These are phyloP conservation scores for Leptinotarsa defecta DNA, from an alignment of 1,140 invertebrate species.

Conservation along the genomic window DNA sequence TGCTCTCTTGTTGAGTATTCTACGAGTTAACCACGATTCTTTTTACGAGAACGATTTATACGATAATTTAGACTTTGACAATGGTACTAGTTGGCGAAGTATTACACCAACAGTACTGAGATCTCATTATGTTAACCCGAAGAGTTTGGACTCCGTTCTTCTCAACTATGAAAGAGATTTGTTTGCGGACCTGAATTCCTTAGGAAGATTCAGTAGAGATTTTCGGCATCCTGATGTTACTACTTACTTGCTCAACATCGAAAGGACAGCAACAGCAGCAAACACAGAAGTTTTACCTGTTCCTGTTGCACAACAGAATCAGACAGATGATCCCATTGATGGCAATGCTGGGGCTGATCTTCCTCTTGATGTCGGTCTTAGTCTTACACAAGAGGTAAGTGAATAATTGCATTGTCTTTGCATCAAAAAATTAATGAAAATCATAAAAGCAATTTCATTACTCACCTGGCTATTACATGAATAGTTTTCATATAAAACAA, in stretches of 20 bases:
- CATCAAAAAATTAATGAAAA: too few species aligned
- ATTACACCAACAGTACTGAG: conserved; percentile 58
- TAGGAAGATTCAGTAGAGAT: conserved; percentile 60
- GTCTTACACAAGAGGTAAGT: conserved; percentile 53
- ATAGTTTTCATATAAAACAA: too few species aligned
- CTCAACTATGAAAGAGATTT: conserved; percentile 73
- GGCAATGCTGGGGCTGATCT: conserved; percentile 23
- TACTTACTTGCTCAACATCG: conserved; percentile 64
- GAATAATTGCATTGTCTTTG: conserved; percentile 1
- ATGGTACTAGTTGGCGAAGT: conserved; percentile 67
- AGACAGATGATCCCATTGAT: background rate
- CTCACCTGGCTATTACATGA: too few species aligned
- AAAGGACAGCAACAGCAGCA: conserved; percentile 39
- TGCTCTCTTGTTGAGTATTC: conserved; percentile 75
- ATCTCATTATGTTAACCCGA: conserved; percentile 70
- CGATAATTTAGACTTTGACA: conserved; percentile 63
- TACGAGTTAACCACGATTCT: conserved; percentile 74
- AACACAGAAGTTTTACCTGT: conserved; percentile 35
- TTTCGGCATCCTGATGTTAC: conserved; percentile 59
- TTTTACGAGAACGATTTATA: conserved; percentile 65
- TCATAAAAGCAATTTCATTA: too few species aligned
- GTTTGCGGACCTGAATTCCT: conserved; percentile 76
- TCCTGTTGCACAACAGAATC: conserved; percentile 16
- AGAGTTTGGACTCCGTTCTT: conserved; percentile 73
- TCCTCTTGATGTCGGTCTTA: conserved; percentile 38